These are phyloP conservation scores for Thalpophila matura DNA, from an alignment of 2,888 invertebrate species.

Conservation along the genomic window DNA sequence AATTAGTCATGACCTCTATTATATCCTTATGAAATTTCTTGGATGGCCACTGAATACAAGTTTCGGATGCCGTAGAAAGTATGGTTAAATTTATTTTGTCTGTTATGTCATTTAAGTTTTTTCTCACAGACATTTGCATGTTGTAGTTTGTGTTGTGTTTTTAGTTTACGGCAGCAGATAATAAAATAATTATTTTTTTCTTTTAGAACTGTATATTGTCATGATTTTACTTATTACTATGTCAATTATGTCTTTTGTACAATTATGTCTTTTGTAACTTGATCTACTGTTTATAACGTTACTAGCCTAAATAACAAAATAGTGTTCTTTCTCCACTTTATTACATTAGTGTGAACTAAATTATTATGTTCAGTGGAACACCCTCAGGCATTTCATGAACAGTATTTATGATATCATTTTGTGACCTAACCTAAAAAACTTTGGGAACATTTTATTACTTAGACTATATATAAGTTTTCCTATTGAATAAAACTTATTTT, in stretches of 20 bases:
- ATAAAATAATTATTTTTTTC: no score
- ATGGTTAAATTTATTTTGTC: no score
- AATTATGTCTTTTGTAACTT: background rate
- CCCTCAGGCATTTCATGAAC: background rate
- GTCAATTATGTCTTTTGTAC: no score
- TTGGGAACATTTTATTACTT: slow-evolving; percentile 18
- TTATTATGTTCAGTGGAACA: slow-evolving; percentile 9
- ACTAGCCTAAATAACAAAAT: background rate
- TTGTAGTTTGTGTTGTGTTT: no score
- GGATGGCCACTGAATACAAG: background rate
- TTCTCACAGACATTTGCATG: no score
- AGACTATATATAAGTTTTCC: slow-evolving; percentile 1
- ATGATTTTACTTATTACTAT: no score
- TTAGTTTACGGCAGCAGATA: no score
- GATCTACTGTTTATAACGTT: background rate
- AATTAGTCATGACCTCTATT: background rate
- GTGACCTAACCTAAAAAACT: slow-evolving; percentile 22
- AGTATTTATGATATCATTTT: slow-evolving; percentile 37
- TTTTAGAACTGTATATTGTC: no score
- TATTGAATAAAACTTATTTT: no score
- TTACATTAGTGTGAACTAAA: slow-evolving; percentile 14
- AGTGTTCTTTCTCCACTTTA: slow-evolving; percentile 4
- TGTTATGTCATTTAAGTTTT: no score
- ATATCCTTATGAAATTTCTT: background rate
- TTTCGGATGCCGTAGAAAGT: no score